Evolutionary conservation across 2,797 vertebrate genomes (phyloP).

Genomic region (Anas bernieri): DNA sequence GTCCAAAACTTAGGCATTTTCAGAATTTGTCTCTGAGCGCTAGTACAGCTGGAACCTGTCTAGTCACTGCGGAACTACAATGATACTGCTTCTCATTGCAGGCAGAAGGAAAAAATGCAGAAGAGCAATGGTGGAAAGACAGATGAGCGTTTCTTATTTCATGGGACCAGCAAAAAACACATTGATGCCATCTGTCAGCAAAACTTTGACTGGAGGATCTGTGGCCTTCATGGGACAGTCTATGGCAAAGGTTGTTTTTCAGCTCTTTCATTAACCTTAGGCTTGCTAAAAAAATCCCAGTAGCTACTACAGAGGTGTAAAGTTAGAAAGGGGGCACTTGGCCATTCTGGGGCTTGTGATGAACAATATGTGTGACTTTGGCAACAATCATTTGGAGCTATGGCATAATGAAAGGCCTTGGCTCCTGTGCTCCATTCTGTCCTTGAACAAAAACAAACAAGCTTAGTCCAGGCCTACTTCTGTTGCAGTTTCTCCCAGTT

Average conservation of each 20-base stretch:
- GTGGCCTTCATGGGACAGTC: constrained; percentile 87
- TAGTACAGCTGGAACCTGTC: not conserved
- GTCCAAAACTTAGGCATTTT: not conserved
- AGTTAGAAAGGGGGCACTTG: not conserved
- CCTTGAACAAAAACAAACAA: not conserved
- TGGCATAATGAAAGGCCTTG: not conserved
- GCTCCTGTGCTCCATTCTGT: not conserved
- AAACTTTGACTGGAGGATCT: constrained; percentile 95
- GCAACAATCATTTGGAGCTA: not conserved
- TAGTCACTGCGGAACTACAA: not conserved
- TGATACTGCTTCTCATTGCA: constrained; percentile 58
- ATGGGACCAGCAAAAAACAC: constrained; percentile 83
- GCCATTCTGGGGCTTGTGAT: not conserved
- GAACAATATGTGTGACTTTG: not conserved
- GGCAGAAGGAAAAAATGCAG: constrained; percentile 90
- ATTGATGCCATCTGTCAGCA: constrained; percentile 84
- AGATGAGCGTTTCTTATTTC: constrained; percentile 86
- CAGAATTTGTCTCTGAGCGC: not conserved
- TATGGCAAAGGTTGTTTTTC: constrained; percentile 86
- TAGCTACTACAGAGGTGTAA: not conserved
- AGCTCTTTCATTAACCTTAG: not conserved
- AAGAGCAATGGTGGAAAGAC: constrained; percentile 76
- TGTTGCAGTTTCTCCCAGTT: not conserved
- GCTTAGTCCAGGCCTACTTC: not conserved
- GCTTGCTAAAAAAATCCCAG: not conserved